Conservation (phyloP, 1,140 invertebrate genomes). For the Aphidius gifuensis region DNA sequence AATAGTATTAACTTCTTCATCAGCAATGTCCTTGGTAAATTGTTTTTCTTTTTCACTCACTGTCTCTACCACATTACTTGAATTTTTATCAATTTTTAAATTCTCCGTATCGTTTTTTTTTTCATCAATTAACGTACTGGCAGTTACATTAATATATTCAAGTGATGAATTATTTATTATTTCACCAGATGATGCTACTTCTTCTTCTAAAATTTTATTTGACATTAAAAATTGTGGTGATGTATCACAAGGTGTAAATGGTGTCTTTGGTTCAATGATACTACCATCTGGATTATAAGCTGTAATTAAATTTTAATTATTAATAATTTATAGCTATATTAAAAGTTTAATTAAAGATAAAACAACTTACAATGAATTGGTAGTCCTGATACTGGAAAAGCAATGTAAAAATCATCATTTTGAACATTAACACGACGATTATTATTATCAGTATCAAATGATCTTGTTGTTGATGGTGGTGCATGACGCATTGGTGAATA, state of each 20-base stretch:
- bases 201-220: constrained; percentile 28
- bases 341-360: constrained; percentile 3
- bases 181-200: neutral
- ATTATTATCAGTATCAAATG: constrained; percentile 38
- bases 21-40: neutral
- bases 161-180: constrained; percentile 19
- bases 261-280: constrained; percentile 40
- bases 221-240: constrained; percentile 25
- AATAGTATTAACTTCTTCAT: constrained; percentile 6
- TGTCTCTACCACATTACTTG: too few relatives aligned
- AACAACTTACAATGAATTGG: constrained; percentile 49
- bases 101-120: too few relatives aligned
- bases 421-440: constrained; percentile 29
- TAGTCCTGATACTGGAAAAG: constrained; percentile 56
- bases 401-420: constrained; percentile 52
- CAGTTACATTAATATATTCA: constrained; percentile 38
- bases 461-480: constrained; percentile 29
- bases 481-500: constrained; percentile 39
- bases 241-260: constrained; percentile 37
- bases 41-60: too few relatives aligned
- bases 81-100: too few relatives aligned
- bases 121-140: neutral
- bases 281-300: constrained; percentile 41
- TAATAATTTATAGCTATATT: constrained; percentile 7
- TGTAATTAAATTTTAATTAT: constrained; percentile 22